These are phyloP conservation scores for Centropus bengalensis DNA, from an alignment of 2,113 vertebrate genomes.

Conservation along the genomic window DNA sequence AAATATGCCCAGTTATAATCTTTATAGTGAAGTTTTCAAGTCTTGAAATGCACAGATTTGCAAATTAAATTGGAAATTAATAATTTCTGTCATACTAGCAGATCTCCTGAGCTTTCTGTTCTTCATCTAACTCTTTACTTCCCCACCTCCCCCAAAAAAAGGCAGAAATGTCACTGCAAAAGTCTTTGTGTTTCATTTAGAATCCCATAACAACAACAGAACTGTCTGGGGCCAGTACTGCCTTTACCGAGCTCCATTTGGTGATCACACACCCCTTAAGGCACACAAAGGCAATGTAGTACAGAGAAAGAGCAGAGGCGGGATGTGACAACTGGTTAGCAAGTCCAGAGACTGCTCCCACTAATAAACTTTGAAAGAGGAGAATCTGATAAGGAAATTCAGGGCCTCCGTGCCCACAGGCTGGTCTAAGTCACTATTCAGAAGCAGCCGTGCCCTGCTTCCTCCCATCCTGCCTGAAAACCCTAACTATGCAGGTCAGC, in stretches of 20 bases:
- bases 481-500: too few species aligned
- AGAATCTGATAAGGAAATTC: too few species aligned
- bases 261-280: too few species aligned
- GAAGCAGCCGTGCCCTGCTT: too few species aligned
- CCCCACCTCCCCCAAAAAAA: background rate
- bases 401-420: too few species aligned
- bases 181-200: background rate
- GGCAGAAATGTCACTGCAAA: background rate
- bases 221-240: background rate
- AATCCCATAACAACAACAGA: background rate
- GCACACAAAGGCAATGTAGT: too few species aligned
- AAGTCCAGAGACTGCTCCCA: too few species aligned
- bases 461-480: too few species aligned
- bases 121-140: background rate
- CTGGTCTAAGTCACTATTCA: too few species aligned
- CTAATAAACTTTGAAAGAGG: too few species aligned
- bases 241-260: background rate
- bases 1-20: background rate
- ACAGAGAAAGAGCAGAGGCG: too few species aligned
- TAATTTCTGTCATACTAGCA: background rate
- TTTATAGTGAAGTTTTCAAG: background rate
- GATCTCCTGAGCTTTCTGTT: background rate
- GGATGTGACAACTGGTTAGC: too few species aligned
- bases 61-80: background rate
- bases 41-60: background rate